A percentile compares a stretch with the other conserved stretches of the same genome.
Evolutionary conservation across 1,140 invertebrate species (phyloP).

Genomic region (Diorhabda sublineata): DNA sequence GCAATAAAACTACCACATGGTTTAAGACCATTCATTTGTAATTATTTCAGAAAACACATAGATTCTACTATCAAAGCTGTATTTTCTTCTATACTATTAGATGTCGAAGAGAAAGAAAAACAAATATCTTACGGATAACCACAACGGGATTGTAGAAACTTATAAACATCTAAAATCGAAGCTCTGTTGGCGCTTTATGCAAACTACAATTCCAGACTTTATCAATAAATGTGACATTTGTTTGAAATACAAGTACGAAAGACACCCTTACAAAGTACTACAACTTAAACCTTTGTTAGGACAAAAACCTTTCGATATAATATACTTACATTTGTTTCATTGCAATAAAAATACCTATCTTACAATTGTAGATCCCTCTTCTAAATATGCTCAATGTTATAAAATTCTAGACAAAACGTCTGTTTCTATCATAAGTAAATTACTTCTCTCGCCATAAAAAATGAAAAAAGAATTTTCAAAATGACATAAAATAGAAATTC

Average conservation of each 20-base stretch:
- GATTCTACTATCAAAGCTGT: not conserved
- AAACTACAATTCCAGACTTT: slow-evolving; percentile 7
- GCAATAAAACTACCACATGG: not conserved
- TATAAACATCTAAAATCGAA: slow-evolving; percentile 22
- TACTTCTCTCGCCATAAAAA: not conserved
- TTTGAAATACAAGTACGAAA: slow-evolving; percentile 27
- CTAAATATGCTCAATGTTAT: slow-evolving; percentile 17
- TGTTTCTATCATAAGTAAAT: not conserved
- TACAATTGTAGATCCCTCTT: slow-evolving; percentile 35
- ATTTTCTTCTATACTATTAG: not conserved
- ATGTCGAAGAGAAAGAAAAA: slow-evolving; percentile 10
- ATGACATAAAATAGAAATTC: not conserved
- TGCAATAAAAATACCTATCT: slow-evolving; percentile 29
- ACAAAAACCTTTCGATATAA: slow-evolving; percentile 35
- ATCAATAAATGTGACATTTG: slow-evolving; percentile 29
- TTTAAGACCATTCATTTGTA: not conserved
- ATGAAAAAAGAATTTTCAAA: not conserved
- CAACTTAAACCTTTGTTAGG: slow-evolving; percentile 23
- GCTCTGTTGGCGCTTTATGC: slow-evolving; percentile 28
- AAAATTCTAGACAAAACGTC: too few species aligned
- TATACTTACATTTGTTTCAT: slow-evolving; percentile 34
- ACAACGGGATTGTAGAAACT: slow-evolving; percentile 27
- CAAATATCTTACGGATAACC: slow-evolving; percentile 25
- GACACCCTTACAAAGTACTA: slow-evolving; percentile 23
- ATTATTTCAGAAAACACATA: not conserved